These are phyloP conservation scores for Acomys russatus DNA, from an alignment of 2,797 vertebrate species.

Conservation along the genomic window DNA sequence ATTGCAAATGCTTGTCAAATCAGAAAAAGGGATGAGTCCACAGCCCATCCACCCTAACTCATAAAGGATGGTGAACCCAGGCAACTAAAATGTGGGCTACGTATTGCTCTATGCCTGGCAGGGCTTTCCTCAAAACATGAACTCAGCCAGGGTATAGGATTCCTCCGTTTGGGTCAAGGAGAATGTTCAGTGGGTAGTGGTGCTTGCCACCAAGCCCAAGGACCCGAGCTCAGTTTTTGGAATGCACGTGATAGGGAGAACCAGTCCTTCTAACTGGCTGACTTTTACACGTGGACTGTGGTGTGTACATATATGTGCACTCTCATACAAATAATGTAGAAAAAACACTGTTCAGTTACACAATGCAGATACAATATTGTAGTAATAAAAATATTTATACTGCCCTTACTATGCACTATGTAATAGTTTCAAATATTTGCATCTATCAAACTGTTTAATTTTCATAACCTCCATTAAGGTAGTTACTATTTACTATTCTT, in stretches of 20 bases:
- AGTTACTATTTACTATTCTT: neutral
- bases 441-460: conserved; percentile 15
- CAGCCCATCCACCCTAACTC: no score
- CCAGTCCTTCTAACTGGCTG: neutral
- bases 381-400: neutral
- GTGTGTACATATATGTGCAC: neutral
- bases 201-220: neutral
- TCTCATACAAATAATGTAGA: neutral
- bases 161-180: neutral
- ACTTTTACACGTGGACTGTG: neutral
- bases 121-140: neutral
- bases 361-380: neutral
- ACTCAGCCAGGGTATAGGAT: neutral
- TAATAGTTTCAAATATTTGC: neutral
- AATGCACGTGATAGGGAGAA: neutral
- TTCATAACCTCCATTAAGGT: neutral
- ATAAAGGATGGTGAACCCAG: neutral
- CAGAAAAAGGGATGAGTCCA: neutral
- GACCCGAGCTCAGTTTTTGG: neutral
- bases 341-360: neutral
- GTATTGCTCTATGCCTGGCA: neutral
- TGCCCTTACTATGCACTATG: neutral
- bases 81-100: no score
- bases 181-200: neutral
- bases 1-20: neutral